Base-by-base conservation (phyloP, 2,113 vertebrate genomes). In the Tragelaphus strepsiceros region DNA sequence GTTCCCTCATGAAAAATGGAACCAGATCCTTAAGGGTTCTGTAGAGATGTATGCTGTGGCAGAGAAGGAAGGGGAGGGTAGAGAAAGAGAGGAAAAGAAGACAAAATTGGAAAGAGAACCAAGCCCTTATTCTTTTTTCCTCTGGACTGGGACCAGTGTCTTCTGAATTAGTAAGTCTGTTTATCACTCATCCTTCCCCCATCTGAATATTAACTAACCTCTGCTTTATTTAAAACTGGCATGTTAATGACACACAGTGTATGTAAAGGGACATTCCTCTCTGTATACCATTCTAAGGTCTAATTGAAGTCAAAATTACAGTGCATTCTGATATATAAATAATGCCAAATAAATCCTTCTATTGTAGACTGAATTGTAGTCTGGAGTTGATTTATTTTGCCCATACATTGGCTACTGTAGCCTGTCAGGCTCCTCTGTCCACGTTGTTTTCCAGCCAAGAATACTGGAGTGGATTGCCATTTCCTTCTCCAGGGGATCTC, bases 1-100 rank as follows among this genome's bases (percentile, higher is more conserved):
- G 67, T 74, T 82, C 88, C 92, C 88, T 95, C 35, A 86, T 51
- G 35, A 81, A 87, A 94, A 97, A 89, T 92, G 78, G 93, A 96
- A 74, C 91, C 39, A 80, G 28, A 96, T 91, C 64, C 81, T 53
- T 81, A n/a, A 89, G 91, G 46, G 56, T 43, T 96, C 82, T 92
- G 43, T 49, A n/a, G 53, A 80, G 64, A 51, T 61, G 32, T 19
- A 9, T 53, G 74, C 56, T 32, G 49, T 94, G 46, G 26, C 81
- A 59, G 74, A 80, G 54, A 77, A n/a, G n/a, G 22, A 61, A 62
- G 64, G 30, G 6, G 1, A 24, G 11, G 5, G 2, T 43, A 6
- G 54, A 30, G 17, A 35, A 28, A 59, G 71, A 86, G 21, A 51
- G 22, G 7, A 54, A 80, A 6, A 58, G 24, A 85, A 53, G 71